Evolutionary conservation across 1,140 invertebrate genomes (phyloP), one percentile per base, ranked within the genome.

Genomic region (Saccostrea cuccullata): DNA sequence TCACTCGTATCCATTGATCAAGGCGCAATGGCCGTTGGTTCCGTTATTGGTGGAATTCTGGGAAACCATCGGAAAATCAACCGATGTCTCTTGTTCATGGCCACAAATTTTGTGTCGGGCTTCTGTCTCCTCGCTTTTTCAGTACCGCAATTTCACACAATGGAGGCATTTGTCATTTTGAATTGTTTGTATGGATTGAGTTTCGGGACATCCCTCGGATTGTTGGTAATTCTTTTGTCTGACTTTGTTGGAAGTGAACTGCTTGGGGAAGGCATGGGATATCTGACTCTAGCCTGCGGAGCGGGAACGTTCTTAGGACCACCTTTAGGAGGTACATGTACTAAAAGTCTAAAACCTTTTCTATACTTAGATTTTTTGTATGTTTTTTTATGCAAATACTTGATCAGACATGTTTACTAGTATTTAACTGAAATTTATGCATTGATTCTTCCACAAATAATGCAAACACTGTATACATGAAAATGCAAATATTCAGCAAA

Each of bases 211-310:
- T 89, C 92, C 8, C 87, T 94, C n/a, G 92, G 93, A 8, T 87
- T 94, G 9, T 84, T 93, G 20, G 90, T 93, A 4, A 90, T 93
- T 56, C 89, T 94, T 12, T 91, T 92, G n/a, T 88, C 91, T 2
- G 93, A 94, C 60, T 88, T 94, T 4, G 88, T 93, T 11, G 93
- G 93, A 13, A 67, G 90, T 12, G 86, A 92, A 40, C 88, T 88
- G 55, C 86, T 93, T 12, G 91, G 90, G 8, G 90, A 92, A 88
- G 94, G 90, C 0, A 89, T 93, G 30, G 94, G 94, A 11, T 93
- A 93, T 67, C 87, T 94, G 12, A 93, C 94, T 92, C 82, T 93
- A 26, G 91, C 91, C 17, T 93, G 93, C 91, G 94, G 94, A 47
- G 47, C 93, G 40, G 94, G 94, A 40, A 84, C 86, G 60, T 92